These are phyloP conservation scores for Diplazon laetatorius DNA, from an alignment of 2,888 invertebrate genomes.

Conservation along the genomic window DNA sequence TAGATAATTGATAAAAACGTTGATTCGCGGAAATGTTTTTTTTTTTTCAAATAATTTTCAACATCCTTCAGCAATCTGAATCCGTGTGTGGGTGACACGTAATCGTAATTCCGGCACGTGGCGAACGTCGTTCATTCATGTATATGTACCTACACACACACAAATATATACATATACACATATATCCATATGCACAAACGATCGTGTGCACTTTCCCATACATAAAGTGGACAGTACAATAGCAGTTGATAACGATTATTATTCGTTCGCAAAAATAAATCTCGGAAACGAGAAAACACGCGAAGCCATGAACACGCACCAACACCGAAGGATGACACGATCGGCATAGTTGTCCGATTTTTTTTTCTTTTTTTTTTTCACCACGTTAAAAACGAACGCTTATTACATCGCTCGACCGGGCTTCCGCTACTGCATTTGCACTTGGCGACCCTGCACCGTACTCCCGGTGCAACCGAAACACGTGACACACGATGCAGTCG, in stretches of 20 bases:
- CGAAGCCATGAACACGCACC: not conserved
- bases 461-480: not conserved
- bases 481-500: too few species aligned
- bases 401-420: conserved; percentile 6
- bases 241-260: conserved; percentile 5
- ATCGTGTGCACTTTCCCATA: not conserved
- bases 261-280: conserved; percentile 4
- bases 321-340: conserved; percentile 8
- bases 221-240: not conserved
- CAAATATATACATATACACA: not conserved
- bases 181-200: not conserved
- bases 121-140: not conserved
- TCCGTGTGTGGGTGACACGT: not conserved
- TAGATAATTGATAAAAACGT: not conserved
- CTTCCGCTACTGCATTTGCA: conserved; percentile 5
- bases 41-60: too few species aligned
- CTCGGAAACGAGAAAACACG: conserved; percentile 18
- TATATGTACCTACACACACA: not conserved
- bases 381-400: conserved; percentile 21
- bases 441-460: not conserved
- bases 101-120: not conserved
- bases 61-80: not conserved
- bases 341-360: not conserved
- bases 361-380: too few species aligned
- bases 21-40: not conserved